Evolutionary conservation across 2,797 vertebrate species (phyloP), one percentile per base, ranked within the genome.

Genomic region (Apogon talboti): DNA sequence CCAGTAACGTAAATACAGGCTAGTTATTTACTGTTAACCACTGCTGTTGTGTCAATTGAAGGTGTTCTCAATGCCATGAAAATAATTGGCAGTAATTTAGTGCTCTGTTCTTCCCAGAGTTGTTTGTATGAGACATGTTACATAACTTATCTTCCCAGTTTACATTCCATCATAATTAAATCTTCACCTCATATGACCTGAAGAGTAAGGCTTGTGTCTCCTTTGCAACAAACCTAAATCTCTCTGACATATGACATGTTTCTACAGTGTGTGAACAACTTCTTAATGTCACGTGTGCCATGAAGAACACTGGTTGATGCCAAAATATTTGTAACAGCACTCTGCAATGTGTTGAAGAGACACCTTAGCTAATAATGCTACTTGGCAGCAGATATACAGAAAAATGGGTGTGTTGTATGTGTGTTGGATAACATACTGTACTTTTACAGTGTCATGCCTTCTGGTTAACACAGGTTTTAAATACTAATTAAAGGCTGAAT

Each of bases 361-460:
- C n/a, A 46, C 30, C 11, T 14, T 7, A 1, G 40, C 57, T 59
- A 37, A 47, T 55, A 18, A 49, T 44, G n/a, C 4, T 12, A 41
- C 12, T 9, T 66, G 28, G 38, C 56, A 40, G 53, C 30, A 43
- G 2, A 42, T 14, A 2, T 0, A 15, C 1, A 40, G 18, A 58
- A 44, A 45, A 49, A 43, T 16, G 33, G 48, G 51, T 6, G 24
- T 28, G 24, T 28, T 28, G 24, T 28, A 28, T 28, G 37, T 49
- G 81, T 75, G 67, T 54, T 28, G 0, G 18, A 3, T 41, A 35
- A 61, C 63, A 51, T 43, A 8, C 16, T 73, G 51, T 57, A 61
- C 55, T 57, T 68, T 55, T 2, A 41, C 38, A 43, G 1, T 50
- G 19, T n/a, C 54, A 44, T 66, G 53, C 11, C 30, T 63, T 64